Base-by-base conservation (phyloP, 2,797 vertebrate genomes). In the Enteromius mattozi region DNA sequence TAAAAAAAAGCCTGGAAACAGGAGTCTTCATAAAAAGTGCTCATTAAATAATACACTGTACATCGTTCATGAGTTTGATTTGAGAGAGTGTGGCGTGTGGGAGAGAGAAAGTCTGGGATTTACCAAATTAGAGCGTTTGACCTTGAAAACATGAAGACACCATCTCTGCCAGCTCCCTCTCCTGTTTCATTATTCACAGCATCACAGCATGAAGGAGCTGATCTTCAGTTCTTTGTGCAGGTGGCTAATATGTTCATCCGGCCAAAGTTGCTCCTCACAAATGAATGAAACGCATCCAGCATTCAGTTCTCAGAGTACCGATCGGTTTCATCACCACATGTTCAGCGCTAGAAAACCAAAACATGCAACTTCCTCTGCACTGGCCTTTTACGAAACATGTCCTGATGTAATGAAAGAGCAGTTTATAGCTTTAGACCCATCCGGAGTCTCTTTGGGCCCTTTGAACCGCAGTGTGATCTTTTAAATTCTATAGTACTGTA, bases 41-140 rank as follows among this genome's bases (percentile, higher is more conserved):
- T 90, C 79, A 88, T 93, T 93, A 92, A 93, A 94, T 93, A 92
- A 92, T 83, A 88, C 88, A 81, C 87, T 92, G 90, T 91, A 92
- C 89, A 93, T 86, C 77, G 90, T 72, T 66, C 86, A 71, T 74
- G 83, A 80, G 42, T 82, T 75, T 78, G 78, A 75, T 76, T 70
- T 82, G n/a, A 70, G 82, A 80, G 9, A n/a, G 16, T 45, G 33
- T 68, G 33, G 72, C n/a, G 72, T 21, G 42, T 21, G 35, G 71
- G 74, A 54, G 54, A 78, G 19, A 77, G 47, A 37, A 40, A 78
- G 56, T 65, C 79, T 63, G 54, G 27, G 27, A 45, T 79, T 33
- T 78, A 84, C 82, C 87, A 78, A 81, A 88, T 87, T 47, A 85
- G 61, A 68, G 35, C 78, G 49, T 63, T 56, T 83, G 30, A 80